phyloP scores from a whole-genome alignment of 2,888 invertebrate species.

The Eupithecia vulgata region DNA sequence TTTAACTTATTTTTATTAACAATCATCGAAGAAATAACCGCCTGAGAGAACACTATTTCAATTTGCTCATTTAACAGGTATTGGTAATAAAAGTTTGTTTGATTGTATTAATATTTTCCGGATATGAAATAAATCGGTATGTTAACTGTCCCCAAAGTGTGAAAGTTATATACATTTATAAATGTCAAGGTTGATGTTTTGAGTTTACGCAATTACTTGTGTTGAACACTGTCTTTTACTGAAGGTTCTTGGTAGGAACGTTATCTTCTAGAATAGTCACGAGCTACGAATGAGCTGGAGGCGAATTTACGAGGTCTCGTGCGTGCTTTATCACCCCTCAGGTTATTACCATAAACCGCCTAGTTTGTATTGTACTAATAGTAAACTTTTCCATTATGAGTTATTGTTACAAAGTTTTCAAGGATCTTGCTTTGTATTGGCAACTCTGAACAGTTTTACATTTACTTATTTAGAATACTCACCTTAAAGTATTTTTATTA shows the following conservation, averaged over 20 bases:
- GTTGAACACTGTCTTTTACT: conserved; percentile 34
- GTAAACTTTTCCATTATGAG: conserved; percentile 59
- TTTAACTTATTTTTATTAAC: background rate
- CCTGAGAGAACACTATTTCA: background rate
- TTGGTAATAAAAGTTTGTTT: conserved; percentile 6
- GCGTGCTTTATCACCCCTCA: conserved; percentile 73
- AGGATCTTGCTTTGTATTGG: conserved; percentile 47
- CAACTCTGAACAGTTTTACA: conserved; percentile 32
- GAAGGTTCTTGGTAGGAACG: conserved; percentile 27
- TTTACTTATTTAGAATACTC: conserved; percentile 1
- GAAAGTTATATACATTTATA: conserved; percentile 22
- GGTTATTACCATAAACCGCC: conserved; percentile 66
- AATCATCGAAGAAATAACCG: background rate
- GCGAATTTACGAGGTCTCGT: conserved; percentile 64
- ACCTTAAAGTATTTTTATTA: conserved; percentile 7
- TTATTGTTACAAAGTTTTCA: conserved; percentile 50
- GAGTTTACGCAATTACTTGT: conserved; percentile 6
- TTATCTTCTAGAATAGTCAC: conserved; percentile 46
- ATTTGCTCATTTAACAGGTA: background rate
- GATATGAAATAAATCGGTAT: conserved; percentile 31
- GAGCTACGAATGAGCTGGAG: conserved; percentile 55
- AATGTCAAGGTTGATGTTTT: conserved; percentile 42
- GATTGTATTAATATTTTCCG: conserved; percentile 34
- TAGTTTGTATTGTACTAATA: conserved; percentile 38
- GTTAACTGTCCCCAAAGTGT: conserved; percentile 24